phyloP scores from a whole-genome alignment of 2,888 invertebrate species.

The Yponomeuta evonymella region DNA sequence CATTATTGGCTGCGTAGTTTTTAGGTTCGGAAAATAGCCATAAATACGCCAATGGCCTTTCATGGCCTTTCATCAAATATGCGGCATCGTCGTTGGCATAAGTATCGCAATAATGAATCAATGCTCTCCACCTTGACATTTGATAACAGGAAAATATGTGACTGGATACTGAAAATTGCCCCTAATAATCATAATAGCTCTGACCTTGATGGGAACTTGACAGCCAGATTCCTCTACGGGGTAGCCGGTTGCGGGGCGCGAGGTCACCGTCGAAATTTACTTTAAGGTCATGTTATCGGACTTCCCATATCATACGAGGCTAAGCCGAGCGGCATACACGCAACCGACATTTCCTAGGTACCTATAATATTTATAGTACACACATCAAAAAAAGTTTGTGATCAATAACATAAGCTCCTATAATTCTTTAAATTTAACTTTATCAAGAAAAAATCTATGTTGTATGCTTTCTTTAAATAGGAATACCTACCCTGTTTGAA shows the following conservation, averaged over 20 bases:
- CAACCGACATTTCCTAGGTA: slow-evolving; percentile 30
- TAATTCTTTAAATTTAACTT: no score
- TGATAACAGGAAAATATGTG: neutral
- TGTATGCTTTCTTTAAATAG: no score
- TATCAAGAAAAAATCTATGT: no score
- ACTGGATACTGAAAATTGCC: neutral
- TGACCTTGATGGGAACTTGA: slow-evolving; percentile 14
- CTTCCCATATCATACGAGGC: slow-evolving; percentile 52
- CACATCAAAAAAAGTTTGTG: no score
- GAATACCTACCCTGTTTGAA: no score
- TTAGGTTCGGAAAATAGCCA: no score
- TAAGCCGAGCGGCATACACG: slow-evolving; percentile 48
- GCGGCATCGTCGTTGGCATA: no score
- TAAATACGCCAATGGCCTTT: no score
- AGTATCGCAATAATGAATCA: neutral
- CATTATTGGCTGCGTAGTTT: no score
- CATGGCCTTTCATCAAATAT: no score
- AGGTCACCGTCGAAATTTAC: slow-evolving; percentile 7
- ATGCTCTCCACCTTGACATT: neutral
- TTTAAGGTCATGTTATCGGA: slow-evolving; percentile 34
- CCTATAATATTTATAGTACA: no score
- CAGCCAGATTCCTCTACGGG: neutral
- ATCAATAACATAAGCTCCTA: no score
- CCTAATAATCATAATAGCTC: neutral
- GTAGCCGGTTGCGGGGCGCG: slow-evolving; percentile 3